phyloP scores from a whole-genome alignment of 2,888 invertebrate genomes.

The Brenthis hecate region DNA sequence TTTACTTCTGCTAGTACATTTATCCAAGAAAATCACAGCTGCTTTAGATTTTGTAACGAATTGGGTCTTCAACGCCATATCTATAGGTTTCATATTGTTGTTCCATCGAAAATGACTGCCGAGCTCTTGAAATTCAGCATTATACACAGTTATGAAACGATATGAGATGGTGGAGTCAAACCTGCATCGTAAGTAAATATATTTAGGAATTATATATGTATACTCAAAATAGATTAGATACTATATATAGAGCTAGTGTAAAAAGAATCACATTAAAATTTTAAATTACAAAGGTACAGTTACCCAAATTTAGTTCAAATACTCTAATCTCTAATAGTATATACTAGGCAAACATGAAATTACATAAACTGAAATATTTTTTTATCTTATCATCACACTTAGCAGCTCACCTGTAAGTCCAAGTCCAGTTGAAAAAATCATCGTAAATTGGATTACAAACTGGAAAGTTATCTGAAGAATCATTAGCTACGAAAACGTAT shows the following conservation, averaged over 20 bases:
- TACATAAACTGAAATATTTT: too few species aligned
- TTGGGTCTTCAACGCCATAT: slow-evolving; percentile 44
- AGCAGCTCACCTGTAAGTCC: slow-evolving; percentile 64
- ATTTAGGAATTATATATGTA: too few species aligned
- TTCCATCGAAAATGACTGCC: slow-evolving; percentile 52
- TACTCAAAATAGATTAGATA: too few species aligned
- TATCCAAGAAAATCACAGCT: slow-evolving; percentile 64
- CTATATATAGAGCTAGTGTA: too few species aligned
- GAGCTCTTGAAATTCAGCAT: slow-evolving; percentile 49
- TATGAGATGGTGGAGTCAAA: slow-evolving; percentile 58
- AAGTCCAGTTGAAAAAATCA: slow-evolving; percentile 71
- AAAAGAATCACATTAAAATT: too few species aligned
- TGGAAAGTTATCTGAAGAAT: slow-evolving; percentile 65
- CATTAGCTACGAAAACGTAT: slow-evolving; percentile 66
- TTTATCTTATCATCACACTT: too few species aligned
- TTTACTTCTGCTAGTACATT: slow-evolving; percentile 57
- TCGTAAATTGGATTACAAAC: slow-evolving; percentile 61
- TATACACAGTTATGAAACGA: slow-evolving; percentile 54
- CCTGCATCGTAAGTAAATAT: slow-evolving; percentile 41
- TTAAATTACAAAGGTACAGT: too few species aligned
- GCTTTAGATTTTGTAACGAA: slow-evolving; percentile 56
- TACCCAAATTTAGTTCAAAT: too few species aligned
- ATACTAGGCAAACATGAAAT: too few species aligned
- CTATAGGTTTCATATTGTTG: slow-evolving; percentile 49
- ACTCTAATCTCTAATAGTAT: too few species aligned